Conservation (phyloP, 2,888 invertebrate genomes). For the Ectemnius cavifrons region DNA sequence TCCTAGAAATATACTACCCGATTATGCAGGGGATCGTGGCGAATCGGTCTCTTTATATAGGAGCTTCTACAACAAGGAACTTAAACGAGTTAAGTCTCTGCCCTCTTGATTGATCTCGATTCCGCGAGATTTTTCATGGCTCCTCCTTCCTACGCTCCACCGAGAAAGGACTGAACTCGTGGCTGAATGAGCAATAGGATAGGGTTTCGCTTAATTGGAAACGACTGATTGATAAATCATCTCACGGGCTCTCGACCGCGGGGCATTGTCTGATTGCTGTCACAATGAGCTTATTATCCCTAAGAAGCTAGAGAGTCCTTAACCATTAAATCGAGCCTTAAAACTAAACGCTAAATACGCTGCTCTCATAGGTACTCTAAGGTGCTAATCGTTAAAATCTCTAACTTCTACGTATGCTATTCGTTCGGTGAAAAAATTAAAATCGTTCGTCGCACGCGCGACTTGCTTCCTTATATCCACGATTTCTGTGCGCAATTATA, state of each 20-base stretch:
- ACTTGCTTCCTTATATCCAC: slow-evolving; percentile 7
- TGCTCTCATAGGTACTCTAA: slow-evolving; percentile 63
- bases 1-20: background rate
- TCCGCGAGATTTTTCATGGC: background rate
- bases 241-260: slow-evolving; percentile 59
- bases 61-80: too few relatives aligned
- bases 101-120: too few relatives aligned
- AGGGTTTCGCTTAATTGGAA: slow-evolving; percentile 4
- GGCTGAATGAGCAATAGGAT: background rate
- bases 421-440: slow-evolving; percentile 41
- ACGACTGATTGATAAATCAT: slow-evolving; percentile 12
- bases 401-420: slow-evolving; percentile 56
- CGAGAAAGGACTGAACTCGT: slow-evolving; percentile 4
- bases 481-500: slow-evolving; percentile 25
- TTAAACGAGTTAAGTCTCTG: too few relatives aligned
- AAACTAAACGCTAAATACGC: slow-evolving; percentile 62
- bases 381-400: slow-evolving; percentile 61
- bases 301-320: slow-evolving; percentile 66
- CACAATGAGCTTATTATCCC: slow-evolving; percentile 74
- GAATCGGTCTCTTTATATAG: too few relatives aligned
- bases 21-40: too few relatives aligned
- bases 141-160: slow-evolving; percentile 1
- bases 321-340: slow-evolving; percentile 53
- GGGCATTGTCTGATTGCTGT: slow-evolving; percentile 72
- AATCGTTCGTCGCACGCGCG: slow-evolving; percentile 15